Percentiles rank a stretch among this genome's conserved stretches.
Conservation (phyloP, 53 echinoderm and acorn worm genomes). For the Actinopyga echinites region DNA sequence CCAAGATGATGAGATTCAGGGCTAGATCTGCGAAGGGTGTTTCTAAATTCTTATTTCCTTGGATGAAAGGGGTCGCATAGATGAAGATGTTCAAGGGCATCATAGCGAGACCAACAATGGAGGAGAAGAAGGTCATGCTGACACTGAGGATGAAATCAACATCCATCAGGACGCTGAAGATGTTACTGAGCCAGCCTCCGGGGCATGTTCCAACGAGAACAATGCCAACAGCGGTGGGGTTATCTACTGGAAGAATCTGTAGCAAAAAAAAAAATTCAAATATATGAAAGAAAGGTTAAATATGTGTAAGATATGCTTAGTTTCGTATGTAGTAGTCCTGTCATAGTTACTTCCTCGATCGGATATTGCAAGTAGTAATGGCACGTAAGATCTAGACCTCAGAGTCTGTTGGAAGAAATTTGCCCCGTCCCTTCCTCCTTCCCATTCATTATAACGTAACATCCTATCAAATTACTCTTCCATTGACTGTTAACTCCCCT, state of each 20-base stretch:
- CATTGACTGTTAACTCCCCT: too few species aligned
- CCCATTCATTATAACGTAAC: too few species aligned
- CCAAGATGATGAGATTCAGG: constrained; percentile 68
- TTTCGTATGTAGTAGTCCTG: background rate
- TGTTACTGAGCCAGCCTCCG: constrained; percentile 90
- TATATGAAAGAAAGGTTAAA: too few species aligned
- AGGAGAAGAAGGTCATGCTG: constrained; percentile 95
- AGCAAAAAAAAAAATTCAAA: background rate
- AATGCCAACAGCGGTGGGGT: constrained; percentile 73
- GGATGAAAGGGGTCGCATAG: constrained; percentile 76
- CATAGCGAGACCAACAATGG: constrained; percentile 76
- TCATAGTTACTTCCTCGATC: too few species aligned
- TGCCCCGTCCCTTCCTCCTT: too few species aligned
- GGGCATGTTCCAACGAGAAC: constrained; percentile 88
- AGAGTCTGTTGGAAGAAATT: too few species aligned
- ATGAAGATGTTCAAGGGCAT: constrained; percentile 91
- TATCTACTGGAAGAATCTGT: constrained; percentile 39
- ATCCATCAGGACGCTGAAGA: constrained; percentile 77
- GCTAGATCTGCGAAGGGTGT: constrained; percentile 76
- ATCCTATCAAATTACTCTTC: too few species aligned
- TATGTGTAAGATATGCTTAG: too few species aligned
- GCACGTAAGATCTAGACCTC: too few species aligned
- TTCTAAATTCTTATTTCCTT: constrained; percentile 54
- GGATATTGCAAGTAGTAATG: too few species aligned
- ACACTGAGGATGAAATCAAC: constrained; percentile 83